phyloP scores from a whole-genome alignment of 2,888 invertebrate species.

The Leptopterna dolabrata region DNA sequence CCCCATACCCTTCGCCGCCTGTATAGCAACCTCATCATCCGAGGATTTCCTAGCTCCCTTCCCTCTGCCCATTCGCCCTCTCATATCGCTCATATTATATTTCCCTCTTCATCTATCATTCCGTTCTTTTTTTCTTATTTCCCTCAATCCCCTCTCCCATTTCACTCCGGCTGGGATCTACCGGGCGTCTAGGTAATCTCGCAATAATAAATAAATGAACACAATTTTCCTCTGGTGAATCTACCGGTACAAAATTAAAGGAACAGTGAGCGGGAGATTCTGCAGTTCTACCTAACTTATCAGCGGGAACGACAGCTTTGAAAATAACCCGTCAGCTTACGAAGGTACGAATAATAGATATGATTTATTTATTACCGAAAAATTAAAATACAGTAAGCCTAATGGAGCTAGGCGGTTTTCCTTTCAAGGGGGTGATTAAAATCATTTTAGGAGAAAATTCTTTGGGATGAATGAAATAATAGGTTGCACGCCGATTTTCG shows the following conservation, averaged over 20 bases:
- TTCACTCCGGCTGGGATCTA: neutral
- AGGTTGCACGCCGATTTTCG: too few species aligned
- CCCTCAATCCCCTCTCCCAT: neutral
- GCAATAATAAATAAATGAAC: neutral
- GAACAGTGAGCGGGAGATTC: neutral
- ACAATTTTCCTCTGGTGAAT: neutral
- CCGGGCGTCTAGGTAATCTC: neutral
- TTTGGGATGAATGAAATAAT: too few species aligned
- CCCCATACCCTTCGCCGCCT: neutral
- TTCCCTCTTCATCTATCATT: neutral
- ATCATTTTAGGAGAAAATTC: too few species aligned
- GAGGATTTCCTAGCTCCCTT: neutral
- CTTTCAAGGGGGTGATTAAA: too few species aligned
- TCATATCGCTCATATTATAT: conserved; percentile 7
- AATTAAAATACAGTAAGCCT: too few species aligned
- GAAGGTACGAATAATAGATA: too few species aligned
- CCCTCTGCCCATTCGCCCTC: neutral
- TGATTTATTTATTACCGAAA: too few species aligned
- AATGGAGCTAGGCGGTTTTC: too few species aligned
- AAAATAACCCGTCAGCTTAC: too few species aligned
- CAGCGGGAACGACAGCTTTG: too few species aligned
- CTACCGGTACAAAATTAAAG: neutral
- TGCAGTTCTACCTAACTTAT: too few species aligned
- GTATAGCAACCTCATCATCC: conserved; percentile 4
- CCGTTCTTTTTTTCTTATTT: neutral